Evolutionary conservation across 1,140 invertebrate species (phyloP).

Genomic region (Aphelenchoides avenae): DNA sequence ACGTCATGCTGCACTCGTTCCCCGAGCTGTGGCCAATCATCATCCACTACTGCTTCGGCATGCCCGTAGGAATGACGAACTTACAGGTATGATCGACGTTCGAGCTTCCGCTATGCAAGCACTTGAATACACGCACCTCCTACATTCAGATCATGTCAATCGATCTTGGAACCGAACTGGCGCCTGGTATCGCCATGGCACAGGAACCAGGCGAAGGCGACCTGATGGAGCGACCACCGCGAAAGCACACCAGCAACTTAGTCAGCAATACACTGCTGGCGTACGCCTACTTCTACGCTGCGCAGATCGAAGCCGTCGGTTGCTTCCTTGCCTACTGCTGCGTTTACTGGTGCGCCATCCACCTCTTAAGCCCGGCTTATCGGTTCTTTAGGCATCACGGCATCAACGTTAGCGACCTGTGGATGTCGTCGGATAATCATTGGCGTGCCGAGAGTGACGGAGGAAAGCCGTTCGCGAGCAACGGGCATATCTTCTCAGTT

Average conservation of each 20-base stretch:
- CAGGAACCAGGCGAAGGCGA: slow-evolving; percentile 56
- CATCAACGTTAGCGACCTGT: slow-evolving; percentile 34
- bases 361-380: background rate
- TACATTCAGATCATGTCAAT: slow-evolving; percentile 58
- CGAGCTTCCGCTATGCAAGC: too few relatives aligned
- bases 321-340: slow-evolving; percentile 41
- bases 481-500: slow-evolving; percentile 32
- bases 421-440: slow-evolving; percentile 18
- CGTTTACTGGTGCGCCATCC: slow-evolving; percentile 37
- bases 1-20: slow-evolving; percentile 46
- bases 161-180: slow-evolving; percentile 51
- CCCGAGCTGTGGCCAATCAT: slow-evolving; percentile 39
- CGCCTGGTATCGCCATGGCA: slow-evolving; percentile 63
- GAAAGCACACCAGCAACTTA: slow-evolving; percentile 60
- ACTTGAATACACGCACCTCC: too few relatives aligned
- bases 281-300: slow-evolving; percentile 36
- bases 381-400: slow-evolving; percentile 20
- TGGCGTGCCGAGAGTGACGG: slow-evolving; percentile 32
- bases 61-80: slow-evolving; percentile 38
- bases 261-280: slow-evolving; percentile 35
- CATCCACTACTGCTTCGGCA: slow-evolving; percentile 35
- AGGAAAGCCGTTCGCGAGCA: slow-evolving; percentile 23
- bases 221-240: slow-evolving; percentile 44
- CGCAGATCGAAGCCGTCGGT: slow-evolving; percentile 37
- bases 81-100: too few relatives aligned